phyloP scores from a whole-genome alignment of 2,797 vertebrate species.

The Ammospiza maritima region DNA sequence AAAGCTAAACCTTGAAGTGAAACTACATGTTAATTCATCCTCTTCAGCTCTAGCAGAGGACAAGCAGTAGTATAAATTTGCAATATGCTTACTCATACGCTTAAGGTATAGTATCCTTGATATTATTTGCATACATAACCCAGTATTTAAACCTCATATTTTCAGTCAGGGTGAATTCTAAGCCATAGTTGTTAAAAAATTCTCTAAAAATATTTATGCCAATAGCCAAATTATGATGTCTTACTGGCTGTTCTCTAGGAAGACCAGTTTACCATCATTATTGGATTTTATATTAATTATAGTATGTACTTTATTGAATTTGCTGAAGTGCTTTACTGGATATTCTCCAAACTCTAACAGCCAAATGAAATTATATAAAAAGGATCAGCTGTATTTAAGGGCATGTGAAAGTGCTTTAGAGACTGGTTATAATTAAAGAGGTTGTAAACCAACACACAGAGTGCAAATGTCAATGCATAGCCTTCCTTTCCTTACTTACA shows the following conservation, averaged over 20 bases:
- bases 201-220: constrained; percentile 46
- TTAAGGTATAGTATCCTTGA: not conserved
- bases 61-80: not conserved
- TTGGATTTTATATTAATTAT: constrained; percentile 82
- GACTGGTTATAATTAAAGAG: constrained; percentile 73
- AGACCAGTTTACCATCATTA: constrained; percentile 61
- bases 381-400: constrained; percentile 81
- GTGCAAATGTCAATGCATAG: constrained; percentile 35
- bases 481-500: not conserved
- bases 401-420: constrained; percentile 73
- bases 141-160: not conserved
- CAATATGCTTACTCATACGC: not conserved
- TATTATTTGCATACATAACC: not conserved
- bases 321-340: constrained; percentile 87
- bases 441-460: constrained; percentile 68
- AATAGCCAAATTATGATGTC: constrained; percentile 62
- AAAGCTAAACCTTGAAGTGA: not conserved
- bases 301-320: constrained; percentile 81
- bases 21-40: not conserved
- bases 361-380: constrained; percentile 85
- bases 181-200: constrained; percentile 23
- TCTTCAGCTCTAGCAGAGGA: not conserved
- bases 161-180: not conserved
- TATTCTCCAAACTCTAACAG: constrained; percentile 84
- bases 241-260: constrained; percentile 56